Conservation (phyloP, 2,797 vertebrate genomes). For the Euthynnus affinis region DNA sequence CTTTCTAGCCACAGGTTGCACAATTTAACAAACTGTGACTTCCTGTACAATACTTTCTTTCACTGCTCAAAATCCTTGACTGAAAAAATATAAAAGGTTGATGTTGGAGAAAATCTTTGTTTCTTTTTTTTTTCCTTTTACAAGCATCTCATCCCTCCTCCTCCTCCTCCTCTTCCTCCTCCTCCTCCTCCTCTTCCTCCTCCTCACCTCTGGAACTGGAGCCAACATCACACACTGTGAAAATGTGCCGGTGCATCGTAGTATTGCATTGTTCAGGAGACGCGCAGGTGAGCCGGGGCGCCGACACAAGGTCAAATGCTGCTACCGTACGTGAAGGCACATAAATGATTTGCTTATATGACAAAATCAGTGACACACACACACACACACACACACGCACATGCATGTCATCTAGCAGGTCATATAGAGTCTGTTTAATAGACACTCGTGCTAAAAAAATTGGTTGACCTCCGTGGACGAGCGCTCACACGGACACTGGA, state of each 20-base stretch:
- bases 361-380: no score
- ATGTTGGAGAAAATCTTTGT: constrained; percentile 15
- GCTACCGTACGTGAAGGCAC: constrained; percentile 6
- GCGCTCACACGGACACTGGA: constrained; percentile 47
- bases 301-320: not conserved
- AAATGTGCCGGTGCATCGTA: constrained; percentile 38
- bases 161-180: no score
- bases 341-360: constrained; percentile 14
- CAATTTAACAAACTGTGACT: constrained; percentile 26
- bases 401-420: constrained; percentile 23
- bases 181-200: no score
- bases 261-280: constrained; percentile 28
- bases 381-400: no score
- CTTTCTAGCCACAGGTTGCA: constrained; percentile 4
- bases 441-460: constrained; percentile 69
- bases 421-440: constrained; percentile 61
- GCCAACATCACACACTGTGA: constrained; percentile 8
- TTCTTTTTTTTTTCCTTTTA: not conserved
- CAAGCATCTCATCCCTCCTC: not conserved
- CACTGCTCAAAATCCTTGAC: not conserved
- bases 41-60: not conserved
- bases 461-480: constrained; percentile 69
- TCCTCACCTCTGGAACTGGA: constrained; percentile 16
- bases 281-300: constrained; percentile 14
- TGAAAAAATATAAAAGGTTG: constrained; percentile 10